Percentiles rank a stretch among this genome's conserved stretches.
These are phyloP conservation scores for Belonocnema kinseyi DNA, from an alignment of 1,140 invertebrate species.

Conservation along the genomic window DNA sequence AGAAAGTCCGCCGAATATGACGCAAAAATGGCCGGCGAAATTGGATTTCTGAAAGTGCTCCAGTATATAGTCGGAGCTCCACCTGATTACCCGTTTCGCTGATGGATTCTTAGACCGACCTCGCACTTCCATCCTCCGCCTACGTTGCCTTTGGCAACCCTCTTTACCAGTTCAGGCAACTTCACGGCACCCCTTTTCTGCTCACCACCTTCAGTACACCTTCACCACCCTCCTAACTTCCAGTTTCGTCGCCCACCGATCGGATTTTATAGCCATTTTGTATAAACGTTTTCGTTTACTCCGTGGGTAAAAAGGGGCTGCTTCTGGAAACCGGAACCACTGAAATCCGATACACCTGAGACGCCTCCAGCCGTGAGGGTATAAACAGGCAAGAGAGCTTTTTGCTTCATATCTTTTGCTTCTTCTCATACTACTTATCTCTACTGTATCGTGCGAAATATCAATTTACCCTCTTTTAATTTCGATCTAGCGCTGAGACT, in stretches of 20 bases:
- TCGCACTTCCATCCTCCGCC: conserved; percentile 39
- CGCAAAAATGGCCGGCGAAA: conserved; percentile 64
- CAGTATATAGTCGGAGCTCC: conserved; percentile 47
- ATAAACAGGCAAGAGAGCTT: conserved; percentile 33
- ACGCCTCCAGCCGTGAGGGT: conserved; percentile 34
- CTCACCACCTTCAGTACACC: conserved; percentile 45
- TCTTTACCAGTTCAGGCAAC: conserved; percentile 12
- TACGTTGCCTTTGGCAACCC: conserved; percentile 48
- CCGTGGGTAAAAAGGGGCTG: conserved; percentile 2
- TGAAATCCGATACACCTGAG: conserved; percentile 55
- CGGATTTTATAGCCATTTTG: conserved; percentile 66
- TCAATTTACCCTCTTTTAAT: conserved; percentile 18
- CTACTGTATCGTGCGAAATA: not conserved
- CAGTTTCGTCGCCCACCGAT: conserved; percentile 46
- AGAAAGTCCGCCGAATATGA: conserved; percentile 48
- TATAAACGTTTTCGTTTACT: conserved; percentile 62
- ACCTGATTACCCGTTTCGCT: conserved; percentile 68
- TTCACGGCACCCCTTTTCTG: conserved; percentile 27
- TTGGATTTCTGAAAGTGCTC: conserved; percentile 69
- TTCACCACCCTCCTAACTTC: conserved; percentile 42
- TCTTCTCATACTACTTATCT: not conserved
- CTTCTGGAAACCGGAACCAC: conserved; percentile 42
- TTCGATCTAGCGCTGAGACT: not conserved
- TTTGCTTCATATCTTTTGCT: conserved; percentile 29
- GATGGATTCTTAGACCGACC: conserved; percentile 66